Base-by-base conservation (phyloP, 2,797 vertebrate species). In the Menidia menidia region DNA sequence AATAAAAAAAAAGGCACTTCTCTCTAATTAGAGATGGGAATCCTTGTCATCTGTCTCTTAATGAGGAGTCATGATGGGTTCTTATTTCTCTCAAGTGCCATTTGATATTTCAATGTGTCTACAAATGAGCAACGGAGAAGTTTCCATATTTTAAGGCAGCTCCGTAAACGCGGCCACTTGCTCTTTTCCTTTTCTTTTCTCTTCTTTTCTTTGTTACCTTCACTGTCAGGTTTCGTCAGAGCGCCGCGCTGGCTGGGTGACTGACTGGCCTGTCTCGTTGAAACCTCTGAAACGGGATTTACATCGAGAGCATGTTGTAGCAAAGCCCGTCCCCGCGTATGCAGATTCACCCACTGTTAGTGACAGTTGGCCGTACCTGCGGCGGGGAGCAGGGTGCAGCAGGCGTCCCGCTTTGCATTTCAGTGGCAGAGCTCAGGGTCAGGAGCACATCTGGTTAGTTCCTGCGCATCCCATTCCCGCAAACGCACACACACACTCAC, bases 291-390 rank as follows among this genome's bases (percentile, higher is more conserved):
- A 90, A 90, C 87, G 78, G 90, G 90, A 92, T 94, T 92, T 93
- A 90, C 88, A 92, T 93, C 87, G 88, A 84, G 87, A 90, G 84
- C 89, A 89, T 89, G 90, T 92, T 91, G 91, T 92, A 92, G 87
- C 87, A 87, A 89, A 89, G 81, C 86, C 85, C 77, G 87, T 87
- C 88, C 91, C 89, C 85, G 85, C 56, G 74, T 91, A 86, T 92
- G 90, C 89, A 90, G 86, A 92, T 88, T 86, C 73, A 76, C 80
- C 88, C 83, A 91, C 92, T 92, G 90, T 92, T 92, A 91, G 89
- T 93, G 91, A 92, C 91, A 93, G 92, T 92, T 92, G 88, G 89
- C 84, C 86, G 91, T 92, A 88, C 86, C 85, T 88, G 85, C 4
- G 70, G 80, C 35, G 81, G 74, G 75, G 69, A 50, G 66, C 81